These are phyloP conservation scores for Nyctereutes procyonoides DNA, from an alignment of 2,113 vertebrate genomes.

Conservation along the genomic window DNA sequence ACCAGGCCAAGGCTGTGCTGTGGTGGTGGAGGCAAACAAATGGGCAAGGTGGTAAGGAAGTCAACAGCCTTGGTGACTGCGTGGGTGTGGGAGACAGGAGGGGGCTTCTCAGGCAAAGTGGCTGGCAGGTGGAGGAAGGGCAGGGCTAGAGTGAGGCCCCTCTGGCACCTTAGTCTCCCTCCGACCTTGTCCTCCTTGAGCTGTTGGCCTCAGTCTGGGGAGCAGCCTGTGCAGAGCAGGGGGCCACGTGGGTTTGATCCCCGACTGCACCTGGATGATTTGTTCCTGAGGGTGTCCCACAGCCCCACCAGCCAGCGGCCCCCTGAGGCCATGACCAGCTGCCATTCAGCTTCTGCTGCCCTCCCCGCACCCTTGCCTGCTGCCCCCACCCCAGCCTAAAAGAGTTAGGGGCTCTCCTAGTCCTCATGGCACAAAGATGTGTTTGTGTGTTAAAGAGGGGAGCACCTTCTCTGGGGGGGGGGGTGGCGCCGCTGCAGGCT, in stretches of 20 bases:
- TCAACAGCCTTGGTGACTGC: neutral
- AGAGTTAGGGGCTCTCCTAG: too few relatives aligned
- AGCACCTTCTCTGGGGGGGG: neutral
- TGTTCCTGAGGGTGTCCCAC: neutral
- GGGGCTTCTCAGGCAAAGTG: neutral
- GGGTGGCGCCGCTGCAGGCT: neutral
- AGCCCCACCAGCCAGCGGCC: neutral
- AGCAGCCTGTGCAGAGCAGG: neutral
- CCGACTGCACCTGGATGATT: rapidly evolving
- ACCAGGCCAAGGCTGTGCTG: neutral
- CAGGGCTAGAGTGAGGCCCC: neutral
- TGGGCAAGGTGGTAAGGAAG: neutral
- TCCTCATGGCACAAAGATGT: neutral
- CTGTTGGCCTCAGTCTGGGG: neutral
- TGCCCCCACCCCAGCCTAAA: neutral
- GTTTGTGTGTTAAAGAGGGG: neutral
- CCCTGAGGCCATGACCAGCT: neutral
- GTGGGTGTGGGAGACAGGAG: rapidly evolving
- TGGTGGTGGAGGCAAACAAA: neutral
- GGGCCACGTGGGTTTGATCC: neutral
- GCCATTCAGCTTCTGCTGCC: neutral
- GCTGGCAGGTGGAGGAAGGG: neutral
- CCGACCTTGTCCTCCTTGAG: rapidly evolving
- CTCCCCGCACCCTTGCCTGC: neutral
- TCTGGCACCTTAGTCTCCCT: neutral